phyloP scores from a whole-genome alignment of 1,140 invertebrate genomes.

The Berghia stephanieae region DNA sequence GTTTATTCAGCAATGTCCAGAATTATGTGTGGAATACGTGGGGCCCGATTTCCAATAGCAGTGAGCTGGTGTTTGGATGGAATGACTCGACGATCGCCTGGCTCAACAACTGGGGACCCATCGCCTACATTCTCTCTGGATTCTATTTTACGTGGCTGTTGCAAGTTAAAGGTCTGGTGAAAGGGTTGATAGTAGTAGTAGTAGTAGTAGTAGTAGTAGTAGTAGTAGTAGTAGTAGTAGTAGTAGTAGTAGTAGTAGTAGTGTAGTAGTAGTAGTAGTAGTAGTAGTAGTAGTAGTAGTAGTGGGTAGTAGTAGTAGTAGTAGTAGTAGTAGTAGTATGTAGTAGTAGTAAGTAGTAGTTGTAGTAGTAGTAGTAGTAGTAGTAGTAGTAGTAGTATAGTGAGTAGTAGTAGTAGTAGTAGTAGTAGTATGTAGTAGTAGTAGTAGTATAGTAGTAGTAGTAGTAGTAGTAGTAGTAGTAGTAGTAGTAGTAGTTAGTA shows the following conservation, averaged over 20 bases:
- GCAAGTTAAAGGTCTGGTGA: conserved; percentile 34
- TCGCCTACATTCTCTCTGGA: conserved; percentile 65
- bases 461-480: not conserved
- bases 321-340: too few species aligned
- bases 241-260: too few species aligned
- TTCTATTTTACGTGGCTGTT: conserved; percentile 65
- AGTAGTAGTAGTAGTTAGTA: too few species aligned
- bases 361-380: too few species aligned
- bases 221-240: not conserved
- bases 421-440: too few species aligned
- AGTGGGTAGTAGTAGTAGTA: too few species aligned
- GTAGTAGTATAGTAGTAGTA: too few species aligned
- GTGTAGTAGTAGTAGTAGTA: too few species aligned
- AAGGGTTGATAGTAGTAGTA: not conserved
- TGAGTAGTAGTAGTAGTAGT: too few species aligned
- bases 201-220: not conserved
- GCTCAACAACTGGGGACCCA: conserved; percentile 68
- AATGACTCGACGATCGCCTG: conserved; percentile 63
- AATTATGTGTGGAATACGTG: conserved; percentile 68
- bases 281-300: too few species aligned
- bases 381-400: too few species aligned
- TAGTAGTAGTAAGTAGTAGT: too few species aligned
- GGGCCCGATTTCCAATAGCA: conserved; percentile 61
- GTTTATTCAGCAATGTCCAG: conserved; percentile 33
- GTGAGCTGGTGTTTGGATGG: conserved; percentile 65